Base-by-base conservation (phyloP, 1,140 invertebrate species). In the Eueides isabella region DNA sequence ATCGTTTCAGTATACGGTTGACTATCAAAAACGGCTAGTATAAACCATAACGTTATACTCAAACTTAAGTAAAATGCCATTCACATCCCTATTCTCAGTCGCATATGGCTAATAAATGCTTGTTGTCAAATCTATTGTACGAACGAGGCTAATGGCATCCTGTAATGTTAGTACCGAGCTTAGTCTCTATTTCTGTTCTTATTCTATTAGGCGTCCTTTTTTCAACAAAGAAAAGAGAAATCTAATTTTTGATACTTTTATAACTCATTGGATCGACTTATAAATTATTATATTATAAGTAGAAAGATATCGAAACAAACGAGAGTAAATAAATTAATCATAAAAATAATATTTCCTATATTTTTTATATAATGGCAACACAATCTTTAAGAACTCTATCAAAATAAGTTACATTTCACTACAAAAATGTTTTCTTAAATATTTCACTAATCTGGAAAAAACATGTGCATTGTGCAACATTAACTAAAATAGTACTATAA, bases 21-120 rank as follows among this genome's bases (percentile, higher is more conserved):
- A 80, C 76, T 74, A 79, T 79, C 78, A 79, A 79, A 77, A 79
- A 76, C 72, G 78, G 77, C 74, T 73, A 76, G 74, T 74, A 75
- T 79, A 79, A 75, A 74, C 72, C 72, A 77, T 72, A 78, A 70
- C 68, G 29, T 19, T 16, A 35, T 55, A 23, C 65, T 61, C 28
- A 68, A 67, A 63, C 19, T 29, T 38, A 16, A 30, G 19, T 33
- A 62, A n/a, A 12, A 5, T 7, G 66, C 16, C 23, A 66, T 55
- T 63, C 11, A 16, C 26, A 30, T 30, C 61, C 12, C 16, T 63
- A 63, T 63, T 31, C 29, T 23, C 5, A 30, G 28, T 2, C 16
- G 61, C 28, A 19, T 63, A 63, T 31, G 61, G 61, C 26, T 63
- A 63, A 63, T 31, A 63, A 63, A 63, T 31, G 61, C 26, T 29